phyloP scores from a whole-genome alignment of 1,140 invertebrate species.

The Campoletis sonorensis region DNA sequence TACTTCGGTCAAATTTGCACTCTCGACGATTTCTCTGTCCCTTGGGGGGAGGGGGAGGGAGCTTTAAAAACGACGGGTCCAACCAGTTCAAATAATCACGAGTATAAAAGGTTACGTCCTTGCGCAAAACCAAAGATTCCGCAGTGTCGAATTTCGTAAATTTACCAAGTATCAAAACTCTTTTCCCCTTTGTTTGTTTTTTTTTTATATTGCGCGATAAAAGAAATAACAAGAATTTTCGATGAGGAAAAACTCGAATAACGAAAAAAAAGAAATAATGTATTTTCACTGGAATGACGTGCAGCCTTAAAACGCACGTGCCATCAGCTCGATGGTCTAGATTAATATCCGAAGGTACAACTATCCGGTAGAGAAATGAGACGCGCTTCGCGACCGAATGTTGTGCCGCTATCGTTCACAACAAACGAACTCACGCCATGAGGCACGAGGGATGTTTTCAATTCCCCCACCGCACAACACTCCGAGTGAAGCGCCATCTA shows the following conservation, averaged over 20 bases:
- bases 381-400: conserved; percentile 44
- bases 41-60: too few species aligned
- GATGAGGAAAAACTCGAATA: neutral
- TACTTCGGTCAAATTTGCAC: too few species aligned
- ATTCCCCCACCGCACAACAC: neutral
- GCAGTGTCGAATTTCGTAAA: too few species aligned
- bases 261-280: neutral
- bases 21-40: too few species aligned
- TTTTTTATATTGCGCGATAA: too few species aligned
- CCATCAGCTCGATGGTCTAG: neutral
- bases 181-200: too few species aligned
- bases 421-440: conserved; percentile 27
- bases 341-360: conserved; percentile 18
- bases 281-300: neutral
- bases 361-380: conserved; percentile 29
- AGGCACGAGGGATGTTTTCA: conserved; percentile 41
- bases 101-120: too few species aligned
- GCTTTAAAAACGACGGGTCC: too few species aligned
- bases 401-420: conserved; percentile 40
- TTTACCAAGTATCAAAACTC: too few species aligned
- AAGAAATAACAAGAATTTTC: too few species aligned
- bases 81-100: too few species aligned
- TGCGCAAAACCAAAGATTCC: too few species aligned
- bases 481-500: neutral
- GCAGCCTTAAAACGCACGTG: neutral